Base-by-base conservation (phyloP, 1,140 invertebrate genomes). In the Drosophila rufa region DNA sequence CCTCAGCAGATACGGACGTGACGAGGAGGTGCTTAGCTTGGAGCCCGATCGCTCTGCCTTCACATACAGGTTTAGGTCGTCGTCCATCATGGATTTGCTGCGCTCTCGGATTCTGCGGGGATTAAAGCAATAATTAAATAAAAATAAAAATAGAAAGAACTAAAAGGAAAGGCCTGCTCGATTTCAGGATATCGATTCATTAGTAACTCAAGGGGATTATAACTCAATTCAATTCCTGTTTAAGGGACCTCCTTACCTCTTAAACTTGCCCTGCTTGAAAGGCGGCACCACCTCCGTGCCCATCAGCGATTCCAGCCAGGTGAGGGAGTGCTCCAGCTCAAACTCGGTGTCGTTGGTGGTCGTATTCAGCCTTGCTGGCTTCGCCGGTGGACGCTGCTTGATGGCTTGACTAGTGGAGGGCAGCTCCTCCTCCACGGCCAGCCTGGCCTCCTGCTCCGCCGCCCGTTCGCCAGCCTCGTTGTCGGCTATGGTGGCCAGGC, bases 271-370 rank as follows among this genome's bases (percentile, higher is more conserved):
- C 43, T 77, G 86, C n/a, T 91, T 90, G 12, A 64, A 77, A 14
- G 70, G 38, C 12, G 86, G 86, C 30, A 86, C 76, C 15, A 82
- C 51, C 36, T 90, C 86, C 0, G 86, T 91, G 47, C 86, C 79
- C 60, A 92, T 43, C 7, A 85, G 22, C 1, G 86, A 90, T 50
- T 95, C 95, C 65, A 95, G 92, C 38, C 95, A 92, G 5, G 93
- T 93, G 68, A 95, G 94, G 3, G 95, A 94, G 79, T 95, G 94
- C 30, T 92, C 93, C 36, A 94, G 86, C 61, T 95, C 94, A 51
- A 93, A 93, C 43, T 95, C 95, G 6, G 94, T 80, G 48, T 95
- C 95, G 3, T 12, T 71, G 46, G 22, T 15, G 22, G 3, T 36
- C 8, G 19, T 22, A n/a, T 15, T 59, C 7, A 38, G 19, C 17